A percentile compares a stretch with the other conserved stretches of the same genome.
phyloP scores from a whole-genome alignment of 2,113 vertebrate genomes.

The Equus quagga region DNA sequence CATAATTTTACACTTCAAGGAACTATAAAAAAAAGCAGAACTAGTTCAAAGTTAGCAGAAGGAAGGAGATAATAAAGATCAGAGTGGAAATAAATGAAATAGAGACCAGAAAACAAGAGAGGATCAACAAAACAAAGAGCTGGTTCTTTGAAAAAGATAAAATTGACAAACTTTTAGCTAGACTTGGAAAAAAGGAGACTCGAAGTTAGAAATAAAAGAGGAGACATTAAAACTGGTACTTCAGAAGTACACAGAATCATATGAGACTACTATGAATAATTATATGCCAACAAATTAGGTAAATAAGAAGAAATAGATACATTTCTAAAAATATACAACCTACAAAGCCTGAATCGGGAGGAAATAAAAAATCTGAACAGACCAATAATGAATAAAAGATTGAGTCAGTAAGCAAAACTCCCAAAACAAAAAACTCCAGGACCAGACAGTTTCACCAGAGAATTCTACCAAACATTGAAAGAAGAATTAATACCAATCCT shows the following conservation, averaged over 20 bases:
- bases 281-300: background rate
- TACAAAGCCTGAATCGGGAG: background rate
- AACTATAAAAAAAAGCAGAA: background rate
- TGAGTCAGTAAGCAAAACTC: too few relatives aligned
- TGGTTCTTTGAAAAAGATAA: background rate
- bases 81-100: background rate
- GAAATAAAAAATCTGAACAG: background rate
- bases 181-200: background rate
- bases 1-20: background rate
- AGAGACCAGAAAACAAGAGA: background rate
- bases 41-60: background rate
- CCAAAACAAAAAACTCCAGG: too few relatives aligned
- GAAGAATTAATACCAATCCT: too few relatives aligned
- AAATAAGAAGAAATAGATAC: background rate
- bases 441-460: too few relatives aligned
- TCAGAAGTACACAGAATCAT: background rate
- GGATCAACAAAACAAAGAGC: background rate
- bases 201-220: background rate
- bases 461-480: too few relatives aligned
- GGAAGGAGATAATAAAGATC: background rate
- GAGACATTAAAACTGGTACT: background rate
- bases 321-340: background rate
- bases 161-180: background rate
- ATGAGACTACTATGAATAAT: too few relatives aligned
- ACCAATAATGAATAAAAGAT: background rate